A percentile compares a stretch with the other conserved stretches of the same genome.
Evolutionary conservation across 1,140 invertebrate species (phyloP).

Genomic region (Penaeus indicus): DNA sequence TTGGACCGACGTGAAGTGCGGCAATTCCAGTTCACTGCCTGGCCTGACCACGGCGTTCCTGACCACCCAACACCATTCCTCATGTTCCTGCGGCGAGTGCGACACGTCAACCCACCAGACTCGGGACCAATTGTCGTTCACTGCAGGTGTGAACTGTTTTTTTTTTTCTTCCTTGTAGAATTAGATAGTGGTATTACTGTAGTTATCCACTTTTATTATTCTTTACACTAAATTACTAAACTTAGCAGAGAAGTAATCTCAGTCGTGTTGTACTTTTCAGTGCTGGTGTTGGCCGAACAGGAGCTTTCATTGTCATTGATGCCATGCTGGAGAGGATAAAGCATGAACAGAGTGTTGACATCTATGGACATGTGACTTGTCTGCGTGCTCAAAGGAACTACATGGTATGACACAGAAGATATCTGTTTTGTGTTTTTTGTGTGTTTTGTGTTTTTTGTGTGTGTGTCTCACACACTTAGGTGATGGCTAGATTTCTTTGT

Average conservation of each 20-base stretch:
- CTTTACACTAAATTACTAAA: not conserved
- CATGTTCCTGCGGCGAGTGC: slow-evolving; percentile 94
- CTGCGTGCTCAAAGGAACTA: slow-evolving; percentile 96
- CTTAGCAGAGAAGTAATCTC: too few species aligned
- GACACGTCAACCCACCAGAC: slow-evolving; percentile 89
- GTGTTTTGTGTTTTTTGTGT: too few species aligned
- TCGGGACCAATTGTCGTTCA: slow-evolving; percentile 95
- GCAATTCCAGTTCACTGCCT: slow-evolving; percentile 98
- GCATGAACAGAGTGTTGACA: slow-evolving; percentile 97
- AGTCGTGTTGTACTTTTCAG: slow-evolving; percentile 72
- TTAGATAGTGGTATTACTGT: not conserved
- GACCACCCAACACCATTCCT: slow-evolving; percentile 98
- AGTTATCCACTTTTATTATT: slow-evolving; percentile 2
- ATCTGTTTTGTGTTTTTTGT: not conserved
- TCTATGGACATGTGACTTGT: slow-evolving; percentile 98
- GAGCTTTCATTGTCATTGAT: slow-evolving; percentile 99
- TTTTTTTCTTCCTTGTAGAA: not conserved
- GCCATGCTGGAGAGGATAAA: slow-evolving; percentile 94
- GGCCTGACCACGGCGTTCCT: slow-evolving; percentile 99
- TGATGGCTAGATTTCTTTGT: too few species aligned
- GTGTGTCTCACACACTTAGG: too few species aligned
- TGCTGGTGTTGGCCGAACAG: slow-evolving; percentile 96
- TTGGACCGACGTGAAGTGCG: slow-evolving; percentile 93
- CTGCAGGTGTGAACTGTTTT: slow-evolving; percentile 74
- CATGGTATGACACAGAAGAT: slow-evolving; percentile 76